These are phyloP conservation scores for Drosophila auraria DNA, from an alignment of 1,140 invertebrate species.

Conservation along the genomic window DNA sequence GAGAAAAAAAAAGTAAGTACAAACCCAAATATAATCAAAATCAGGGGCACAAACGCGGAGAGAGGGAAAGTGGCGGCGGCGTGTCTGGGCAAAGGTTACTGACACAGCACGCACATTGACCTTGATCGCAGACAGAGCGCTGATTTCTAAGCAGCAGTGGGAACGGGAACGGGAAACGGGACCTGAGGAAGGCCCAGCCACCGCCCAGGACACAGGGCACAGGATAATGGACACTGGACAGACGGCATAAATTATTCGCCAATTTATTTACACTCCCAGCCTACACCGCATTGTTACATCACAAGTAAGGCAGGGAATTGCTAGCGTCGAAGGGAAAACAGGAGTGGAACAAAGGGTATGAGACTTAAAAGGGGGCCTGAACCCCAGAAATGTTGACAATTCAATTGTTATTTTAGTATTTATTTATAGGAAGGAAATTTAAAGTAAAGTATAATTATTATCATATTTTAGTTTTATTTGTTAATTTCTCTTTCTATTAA, in stretches of 20 bases:
- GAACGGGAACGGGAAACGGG: slow-evolving; percentile 14
- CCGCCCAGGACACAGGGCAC: background rate
- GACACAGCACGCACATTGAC: slow-evolving; percentile 83
- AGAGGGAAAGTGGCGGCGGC: background rate
- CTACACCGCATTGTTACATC: slow-evolving; percentile 75
- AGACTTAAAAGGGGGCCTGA: background rate
- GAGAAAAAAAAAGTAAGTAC: slow-evolving; percentile 62
- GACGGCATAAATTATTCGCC: slow-evolving; percentile 66
- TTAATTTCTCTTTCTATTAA: too few species aligned
- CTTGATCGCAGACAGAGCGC: slow-evolving; percentile 72
- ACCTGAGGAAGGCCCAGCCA: slow-evolving; percentile 1
- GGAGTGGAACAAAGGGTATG: background rate
- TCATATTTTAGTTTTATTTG: too few species aligned
- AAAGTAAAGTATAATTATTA: too few species aligned
- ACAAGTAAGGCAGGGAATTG: slow-evolving; percentile 59
- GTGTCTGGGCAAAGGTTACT: slow-evolving; percentile 69
- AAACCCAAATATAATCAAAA: slow-evolving; percentile 75
- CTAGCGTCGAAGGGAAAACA: slow-evolving; percentile 6
- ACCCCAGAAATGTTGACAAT: background rate
- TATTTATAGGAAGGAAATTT: too few species aligned
- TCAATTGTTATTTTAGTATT: too few species aligned
- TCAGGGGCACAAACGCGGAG: slow-evolving; percentile 22
- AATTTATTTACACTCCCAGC: slow-evolving; percentile 76
- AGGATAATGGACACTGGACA: slow-evolving; percentile 29
- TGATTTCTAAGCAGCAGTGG: slow-evolving; percentile 44